These are phyloP conservation scores for Anoplolepis gracilipes DNA, from an alignment of 1,140 invertebrate genomes.

Conservation along the genomic window DNA sequence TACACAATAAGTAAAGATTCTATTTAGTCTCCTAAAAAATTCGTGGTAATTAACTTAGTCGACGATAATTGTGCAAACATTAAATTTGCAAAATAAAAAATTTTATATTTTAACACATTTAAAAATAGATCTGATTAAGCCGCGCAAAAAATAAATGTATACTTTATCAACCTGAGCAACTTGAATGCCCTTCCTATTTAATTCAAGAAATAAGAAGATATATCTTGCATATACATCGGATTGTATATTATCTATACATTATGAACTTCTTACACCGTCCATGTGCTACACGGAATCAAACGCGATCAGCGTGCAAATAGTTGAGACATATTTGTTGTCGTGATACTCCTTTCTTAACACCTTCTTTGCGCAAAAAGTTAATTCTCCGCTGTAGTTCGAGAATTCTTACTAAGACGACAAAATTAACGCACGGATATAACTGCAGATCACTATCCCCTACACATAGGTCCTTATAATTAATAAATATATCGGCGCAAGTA, in stretches of 20 bases:
- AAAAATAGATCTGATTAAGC: background rate
- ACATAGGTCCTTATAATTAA: conserved; percentile 19
- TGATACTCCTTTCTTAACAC: conserved; percentile 12
- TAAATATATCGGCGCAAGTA: background rate
- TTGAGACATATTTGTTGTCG: conserved; percentile 30
- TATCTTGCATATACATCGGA: conserved; percentile 24
- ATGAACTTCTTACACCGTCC: conserved; percentile 33
- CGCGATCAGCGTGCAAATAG: conserved; percentile 46
- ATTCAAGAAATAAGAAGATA: conserved; percentile 51
- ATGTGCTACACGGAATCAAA: conserved; percentile 54
- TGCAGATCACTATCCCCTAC: background rate
- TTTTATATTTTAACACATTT: background rate
- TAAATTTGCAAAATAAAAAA: background rate
- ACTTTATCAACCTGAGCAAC: background rate
- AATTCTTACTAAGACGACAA: conserved; percentile 56
- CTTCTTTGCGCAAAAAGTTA: conserved; percentile 10
- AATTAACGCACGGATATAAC: background rate
- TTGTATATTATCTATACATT: conserved; percentile 43
- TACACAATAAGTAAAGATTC: background rate
- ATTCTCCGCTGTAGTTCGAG: conserved; percentile 36
- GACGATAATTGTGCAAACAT: background rate
- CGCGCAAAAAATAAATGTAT: background rate
- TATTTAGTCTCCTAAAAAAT: background rate
- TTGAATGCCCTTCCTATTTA: background rate
- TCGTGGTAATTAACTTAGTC: background rate